A percentile compares a stretch with the other conserved stretches of the same genome.
phyloP scores from a whole-genome alignment of 2,113 vertebrate genomes.

The Cynocephalus volans region DNA sequence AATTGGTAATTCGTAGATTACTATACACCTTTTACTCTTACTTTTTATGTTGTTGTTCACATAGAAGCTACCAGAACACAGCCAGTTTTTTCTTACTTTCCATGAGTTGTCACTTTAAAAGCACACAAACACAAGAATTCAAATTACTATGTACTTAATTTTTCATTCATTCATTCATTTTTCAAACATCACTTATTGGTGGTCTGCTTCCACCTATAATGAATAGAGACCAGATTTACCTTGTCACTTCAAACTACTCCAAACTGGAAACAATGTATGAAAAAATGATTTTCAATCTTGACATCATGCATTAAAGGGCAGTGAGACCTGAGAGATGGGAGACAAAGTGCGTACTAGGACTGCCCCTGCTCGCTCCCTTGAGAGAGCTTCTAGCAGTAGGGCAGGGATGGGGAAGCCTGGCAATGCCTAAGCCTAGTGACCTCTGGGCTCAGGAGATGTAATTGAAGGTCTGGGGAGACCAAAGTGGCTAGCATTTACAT shows the following conservation, averaged over 20 bases:
- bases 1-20: constrained; percentile 87
- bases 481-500: too few species aligned
- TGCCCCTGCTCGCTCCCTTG: not conserved
- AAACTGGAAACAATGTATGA: not conserved
- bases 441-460: not conserved
- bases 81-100: not conserved
- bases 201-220: not conserved
- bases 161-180: not conserved
- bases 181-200: not conserved
- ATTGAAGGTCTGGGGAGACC: not conserved
- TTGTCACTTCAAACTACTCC: not conserved
- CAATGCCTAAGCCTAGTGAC: too few species aligned
- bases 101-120: not conserved
- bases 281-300: not conserved
- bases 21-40: constrained; percentile 81
- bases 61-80: not conserved
- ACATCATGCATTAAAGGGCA: not conserved
- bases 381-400: not conserved
- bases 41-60: not conserved
- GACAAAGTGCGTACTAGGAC: not conserved
- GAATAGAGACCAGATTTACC: not conserved
- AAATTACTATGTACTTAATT: not conserved
- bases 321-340: not conserved
- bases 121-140: not conserved
- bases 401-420: not conserved